A percentile compares a stretch with the other conserved stretches of the same genome.
These are phyloP conservation scores for Lophotis ruficrista DNA, from an alignment of 2,113 vertebrate species.

Conservation along the genomic window DNA sequence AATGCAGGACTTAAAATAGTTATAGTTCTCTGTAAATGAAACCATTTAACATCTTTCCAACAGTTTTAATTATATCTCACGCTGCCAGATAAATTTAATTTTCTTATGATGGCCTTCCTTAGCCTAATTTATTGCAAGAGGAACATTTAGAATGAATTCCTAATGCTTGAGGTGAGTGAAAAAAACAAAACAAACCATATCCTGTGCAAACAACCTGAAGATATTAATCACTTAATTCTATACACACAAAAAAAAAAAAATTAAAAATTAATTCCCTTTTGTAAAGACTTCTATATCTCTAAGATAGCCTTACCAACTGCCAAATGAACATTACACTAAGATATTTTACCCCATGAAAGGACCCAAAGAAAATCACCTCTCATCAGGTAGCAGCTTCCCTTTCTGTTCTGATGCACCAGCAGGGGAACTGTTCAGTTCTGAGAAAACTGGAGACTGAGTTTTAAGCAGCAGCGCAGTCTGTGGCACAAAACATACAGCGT, in stretches of 20 bases:
- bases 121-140: neutral
- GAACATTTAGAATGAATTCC: neutral
- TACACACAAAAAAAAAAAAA: neutral
- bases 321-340: neutral
- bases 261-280: neutral
- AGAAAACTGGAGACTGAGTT: slow-evolving; percentile 91
- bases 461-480: slow-evolving; percentile 96
- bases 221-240: neutral
- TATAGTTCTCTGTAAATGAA: neutral
- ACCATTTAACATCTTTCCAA: neutral
- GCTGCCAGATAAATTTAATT: neutral
- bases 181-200: neutral
- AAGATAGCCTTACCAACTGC: neutral
- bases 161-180: neutral
- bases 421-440: slow-evolving; percentile 78
- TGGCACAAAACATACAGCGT: slow-evolving; percentile 57
- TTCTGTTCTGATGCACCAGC: slow-evolving; percentile 80
- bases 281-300: neutral
- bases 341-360: neutral
- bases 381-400: slow-evolving; percentile 80
- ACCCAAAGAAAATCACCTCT: slow-evolving; percentile 75
- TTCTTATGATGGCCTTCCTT: neutral
- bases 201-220: neutral
- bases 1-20: neutral
- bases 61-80: neutral